Base-by-base conservation (phyloP, 2,888 invertebrate genomes). In the Conops quadrifasciatus region DNA sequence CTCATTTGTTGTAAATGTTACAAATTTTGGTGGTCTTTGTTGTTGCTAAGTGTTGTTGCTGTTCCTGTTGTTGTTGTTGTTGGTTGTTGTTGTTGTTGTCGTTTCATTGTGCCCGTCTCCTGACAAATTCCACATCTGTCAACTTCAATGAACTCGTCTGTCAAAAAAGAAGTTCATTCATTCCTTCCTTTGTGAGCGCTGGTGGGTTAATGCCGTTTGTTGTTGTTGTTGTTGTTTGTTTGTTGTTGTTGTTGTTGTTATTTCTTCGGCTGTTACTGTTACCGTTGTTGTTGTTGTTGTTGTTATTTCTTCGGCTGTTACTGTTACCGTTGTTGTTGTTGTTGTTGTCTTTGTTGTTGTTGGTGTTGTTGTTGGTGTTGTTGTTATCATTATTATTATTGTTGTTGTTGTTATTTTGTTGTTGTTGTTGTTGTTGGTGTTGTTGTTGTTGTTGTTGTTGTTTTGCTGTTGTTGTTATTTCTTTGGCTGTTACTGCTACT, bases 1-100 rank as follows among this genome's bases (percentile, higher is more conserved):
- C 83, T 83, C 80, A 83, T 82, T 83, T 82, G 80, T 82, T 82
- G 80, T 82, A 80, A 81, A 81, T 81, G 78, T 77, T 82, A 79
- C 78, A 45, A 67, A 58, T 59, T 67, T 64, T 64, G 5, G 19
- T 43, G 36, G 19, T 30, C 16, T 24, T n/a, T 56, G 47, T 47
- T 45, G 15, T 26, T 24, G 16, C n/a, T n/a, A n/a, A n/a, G n/a
- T n/a, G n/a, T n/a, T 28, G 24, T 21, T 56, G 24, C 19, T 28
- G 1, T 36, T 36, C 21, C 43, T 66, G 58, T 58, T 58, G 67
- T 30, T 53, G 53, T 53, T 36, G 30, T 53, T 51, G 53, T 53
- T 64, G 49, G 53, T 49, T 68, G 19, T 69, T 62, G 9, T 49
- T 28, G 21, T 70, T 63, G 24, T 58, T 56, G n/a, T 63, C 45